Base-by-base conservation (phyloP, 2,797 vertebrate species). In the Babyrousa celebensis region DNA sequence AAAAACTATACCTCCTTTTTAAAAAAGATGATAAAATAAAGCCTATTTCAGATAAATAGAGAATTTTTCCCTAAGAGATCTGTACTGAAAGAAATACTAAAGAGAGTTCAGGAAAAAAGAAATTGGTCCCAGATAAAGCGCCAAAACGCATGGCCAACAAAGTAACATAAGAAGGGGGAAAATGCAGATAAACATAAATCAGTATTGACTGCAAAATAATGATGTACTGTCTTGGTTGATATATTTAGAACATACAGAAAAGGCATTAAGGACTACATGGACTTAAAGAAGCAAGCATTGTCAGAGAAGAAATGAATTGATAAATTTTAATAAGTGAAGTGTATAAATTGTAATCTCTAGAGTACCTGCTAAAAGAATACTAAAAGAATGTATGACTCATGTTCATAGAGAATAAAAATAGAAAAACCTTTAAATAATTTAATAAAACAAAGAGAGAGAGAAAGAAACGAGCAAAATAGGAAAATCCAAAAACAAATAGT, bases 291-390 rank as follows among this genome's bases (percentile, higher is more conserved):
- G 12, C 27, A 74, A 56, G 9, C 17, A 25, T 12, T 70, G 40
- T 52, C 60, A 95, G 48, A 27, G n/a, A 65, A 93, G 32, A 84
- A 77, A 18, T 86, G 43, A 89, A 65, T 72, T 29, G 67, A 60
- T 32, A 74, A 88, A 65, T 48, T 88, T 5, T 15, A 12, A 23
- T 63, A 82, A 48, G 17, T 6, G 58, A 82, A 48, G 17, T 6
- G 58, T 62, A 1, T 2, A 3, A 70, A 5, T 71, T 67, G 43
- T 77, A 36, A 43, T 58, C 17, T 84, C 40, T 71, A 72, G 3
- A 10, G 25, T 29, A 83, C 12, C 56, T 77, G 2, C 20, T 87
- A 54, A n/a, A 8, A 89, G 62, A 67, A n/a, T 62, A 62, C n/a
- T 48, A 32, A 40, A 85, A 20, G 4, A 74, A 75, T 4, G 15